Percentiles rank a stretch among this genome's conserved stretches.
phyloP scores from a whole-genome alignment of 2,113 vertebrate species.

The Callionymus lyra region DNA sequence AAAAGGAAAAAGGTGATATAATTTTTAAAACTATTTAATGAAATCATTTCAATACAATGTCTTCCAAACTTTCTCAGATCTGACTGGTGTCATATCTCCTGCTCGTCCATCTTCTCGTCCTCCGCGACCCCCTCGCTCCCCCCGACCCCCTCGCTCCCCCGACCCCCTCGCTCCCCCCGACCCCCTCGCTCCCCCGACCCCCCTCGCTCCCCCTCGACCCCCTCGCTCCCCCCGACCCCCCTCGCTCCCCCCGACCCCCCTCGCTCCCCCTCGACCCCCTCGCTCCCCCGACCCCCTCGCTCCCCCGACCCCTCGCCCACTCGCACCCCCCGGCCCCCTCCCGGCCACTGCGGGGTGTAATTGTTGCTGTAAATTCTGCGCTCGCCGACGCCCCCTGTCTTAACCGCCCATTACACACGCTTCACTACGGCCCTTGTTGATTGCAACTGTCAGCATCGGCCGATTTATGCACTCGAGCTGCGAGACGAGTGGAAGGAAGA shows the following conservation, averaged over 20 bases:
- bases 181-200: slow-evolving; percentile 34
- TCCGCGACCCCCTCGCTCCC: slow-evolving; percentile 28
- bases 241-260: slow-evolving; percentile 9
- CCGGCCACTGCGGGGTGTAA: slow-evolving; percentile 53
- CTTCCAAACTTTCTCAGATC: too few relatives aligned
- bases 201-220: too few relatives aligned
- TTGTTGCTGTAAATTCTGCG: slow-evolving; percentile 67
- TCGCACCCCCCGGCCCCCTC: slow-evolving; percentile 25
- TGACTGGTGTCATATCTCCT: slow-evolving; percentile 6
- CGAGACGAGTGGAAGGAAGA: background rate
- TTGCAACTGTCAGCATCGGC: slow-evolving; percentile 61
- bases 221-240: slow-evolving; percentile 28
- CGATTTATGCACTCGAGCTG: slow-evolving; percentile 56
- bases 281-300: too few relatives aligned
- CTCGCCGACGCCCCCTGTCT: slow-evolving; percentile 57
- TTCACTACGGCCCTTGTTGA: slow-evolving; percentile 66
- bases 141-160: too few relatives aligned
- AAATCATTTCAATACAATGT: too few relatives aligned
- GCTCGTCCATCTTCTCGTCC: slow-evolving; percentile 34
- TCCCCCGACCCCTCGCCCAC: background rate
- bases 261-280: background rate
- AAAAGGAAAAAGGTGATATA: too few relatives aligned
- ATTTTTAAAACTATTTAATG: too few relatives aligned
- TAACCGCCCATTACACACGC: slow-evolving; percentile 64
- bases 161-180: background rate